Percentiles rank a stretch among this genome's conserved stretches.
Conservation (phyloP, 2,797 vertebrate species). For the Phoeniculus purpureus region DNA sequence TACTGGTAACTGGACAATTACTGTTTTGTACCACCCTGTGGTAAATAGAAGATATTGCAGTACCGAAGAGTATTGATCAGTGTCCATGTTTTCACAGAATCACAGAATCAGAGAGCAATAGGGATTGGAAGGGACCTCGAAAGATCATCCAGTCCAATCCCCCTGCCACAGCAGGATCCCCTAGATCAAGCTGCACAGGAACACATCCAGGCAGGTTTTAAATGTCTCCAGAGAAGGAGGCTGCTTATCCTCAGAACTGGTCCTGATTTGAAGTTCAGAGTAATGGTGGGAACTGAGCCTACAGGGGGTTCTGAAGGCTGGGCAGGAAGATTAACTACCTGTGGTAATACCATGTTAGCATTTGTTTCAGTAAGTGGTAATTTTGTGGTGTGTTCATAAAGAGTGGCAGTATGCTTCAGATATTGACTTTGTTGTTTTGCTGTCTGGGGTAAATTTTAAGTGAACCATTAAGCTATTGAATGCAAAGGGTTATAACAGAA, state of each 20-base stretch:
- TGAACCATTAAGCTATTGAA: background rate
- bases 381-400: background rate
- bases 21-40: slow-evolving; percentile 15
- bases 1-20: background rate
- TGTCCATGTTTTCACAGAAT: background rate
- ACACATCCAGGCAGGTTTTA: too few relatives aligned
- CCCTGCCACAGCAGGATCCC: too few relatives aligned
- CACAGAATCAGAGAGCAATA: too few relatives aligned
- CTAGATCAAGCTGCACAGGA: too few relatives aligned
- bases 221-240: background rate
- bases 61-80: background rate
- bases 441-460: background rate
- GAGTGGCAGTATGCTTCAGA: slow-evolving; percentile 13
- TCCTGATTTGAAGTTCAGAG: background rate
- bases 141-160: too few relatives aligned
- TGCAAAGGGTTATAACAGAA: background rate
- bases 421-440: background rate
- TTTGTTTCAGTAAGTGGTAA: background rate
- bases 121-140: too few relatives aligned
- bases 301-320: background rate
- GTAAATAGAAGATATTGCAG: background rate
- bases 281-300: background rate
- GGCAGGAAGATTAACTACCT: background rate
- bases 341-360: background rate
- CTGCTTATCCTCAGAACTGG: background rate